Base-by-base conservation (phyloP, 2,888 invertebrate species). In the Conus canariensis region DNA sequence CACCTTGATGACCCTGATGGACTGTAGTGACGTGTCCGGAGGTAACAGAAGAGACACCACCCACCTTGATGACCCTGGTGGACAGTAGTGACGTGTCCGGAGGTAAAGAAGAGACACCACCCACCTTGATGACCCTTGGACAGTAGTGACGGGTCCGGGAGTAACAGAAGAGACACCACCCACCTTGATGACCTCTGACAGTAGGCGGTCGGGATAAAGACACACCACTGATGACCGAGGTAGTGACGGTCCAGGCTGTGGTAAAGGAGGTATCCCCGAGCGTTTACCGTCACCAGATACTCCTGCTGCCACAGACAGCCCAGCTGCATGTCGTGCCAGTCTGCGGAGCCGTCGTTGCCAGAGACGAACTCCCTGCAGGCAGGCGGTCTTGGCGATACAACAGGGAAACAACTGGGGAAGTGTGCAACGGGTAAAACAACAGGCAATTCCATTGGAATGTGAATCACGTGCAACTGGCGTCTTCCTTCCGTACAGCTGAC, bases 281-380 rank as follows among this genome's bases (percentile, higher is more conserved):
- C 97, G 0, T 99, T 99, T 5, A 99, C 98, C 0, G 99, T 98
- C 0, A 99, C 96, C 60, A 99, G 97, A 96, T 98, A 97, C 90
- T 98, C 97, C 86, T 98, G 98, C 97, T 99, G 98, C 99, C 99
- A 99, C 60, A 99, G 97, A 95, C 99, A 99, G 2, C 99, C 99
- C 22, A 99, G 98, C 97, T 98, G 97, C 92, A 96, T 96, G 92
- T 97, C 96, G 12, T 95, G 95, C 16, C 97, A 93, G 58, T 45
- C 93, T 12, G 60, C 60, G 10, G 60, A 94, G 86, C 99, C 93
- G 85, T 99, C 99, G 97, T 99, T 22, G 82, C 58, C 58, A 56
- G 56, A 98, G 59, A 97, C 97, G 96, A 99, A 99, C 94, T 98
- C 98, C 0, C 97, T 97, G 86, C 98, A 94, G 6, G 30, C 45